Percentiles rank a stretch among this genome's conserved stretches.
Conservation (phyloP, 2,113 vertebrate species). For the Cyprinodon tularosa region DNA sequence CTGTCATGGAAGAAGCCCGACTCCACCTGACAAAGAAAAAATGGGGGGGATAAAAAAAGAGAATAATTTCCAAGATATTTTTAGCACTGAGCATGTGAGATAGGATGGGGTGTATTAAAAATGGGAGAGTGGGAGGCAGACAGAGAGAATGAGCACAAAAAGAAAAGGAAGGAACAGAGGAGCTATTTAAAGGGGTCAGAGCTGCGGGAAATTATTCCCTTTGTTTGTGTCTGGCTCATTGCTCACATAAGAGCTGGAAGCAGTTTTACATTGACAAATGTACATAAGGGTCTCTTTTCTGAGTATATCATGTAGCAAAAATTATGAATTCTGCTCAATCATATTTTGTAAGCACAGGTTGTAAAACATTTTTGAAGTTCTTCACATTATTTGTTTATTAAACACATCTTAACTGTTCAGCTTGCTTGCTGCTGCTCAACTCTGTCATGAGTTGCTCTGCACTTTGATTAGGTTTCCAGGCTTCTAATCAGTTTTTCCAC, state of each 20-base stretch:
- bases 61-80: constrained; percentile 53
- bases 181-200: constrained; percentile 56
- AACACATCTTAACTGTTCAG: no score
- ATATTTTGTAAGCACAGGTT: no score
- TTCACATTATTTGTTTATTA: no score
- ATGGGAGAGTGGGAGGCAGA: constrained; percentile 18
- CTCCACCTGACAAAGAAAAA: constrained; percentile 66
- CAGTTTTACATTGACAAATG: constrained; percentile 7
- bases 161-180: constrained; percentile 28
- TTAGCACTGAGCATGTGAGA: constrained; percentile 48
- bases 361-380: no score
- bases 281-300: neutral
- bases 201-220: constrained; percentile 34
- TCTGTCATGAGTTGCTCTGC: neutral
- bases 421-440: neutral
- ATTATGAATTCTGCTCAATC: no score
- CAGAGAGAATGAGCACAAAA: constrained; percentile 27
- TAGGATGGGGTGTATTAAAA: constrained; percentile 39
- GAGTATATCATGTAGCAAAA: no score
- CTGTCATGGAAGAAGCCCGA: constrained; percentile 83
- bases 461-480: neutral
- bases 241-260: constrained; percentile 31
- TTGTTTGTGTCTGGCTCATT: constrained; percentile 44
- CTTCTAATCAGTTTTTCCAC: neutral
- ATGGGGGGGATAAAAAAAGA: neutral